Evolutionary conservation across 2,888 invertebrate species (phyloP).

Genomic region (Lamproptera curius): DNA sequence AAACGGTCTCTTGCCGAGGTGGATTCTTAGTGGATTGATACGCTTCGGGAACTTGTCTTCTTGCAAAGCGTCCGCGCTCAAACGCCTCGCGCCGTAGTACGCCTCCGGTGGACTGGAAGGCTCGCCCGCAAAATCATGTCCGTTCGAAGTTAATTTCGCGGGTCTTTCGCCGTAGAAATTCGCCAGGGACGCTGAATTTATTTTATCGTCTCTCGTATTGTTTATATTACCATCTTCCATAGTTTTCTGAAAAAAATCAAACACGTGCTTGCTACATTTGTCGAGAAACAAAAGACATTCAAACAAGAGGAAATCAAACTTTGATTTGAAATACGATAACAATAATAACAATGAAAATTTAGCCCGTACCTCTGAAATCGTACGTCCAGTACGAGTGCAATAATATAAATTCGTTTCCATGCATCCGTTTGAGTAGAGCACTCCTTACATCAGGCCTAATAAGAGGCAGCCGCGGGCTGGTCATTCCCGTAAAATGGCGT

Average conservation of each 20-base stretch:
- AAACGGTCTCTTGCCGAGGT: slow-evolving; percentile 70
- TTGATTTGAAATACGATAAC: slow-evolving; percentile 53
- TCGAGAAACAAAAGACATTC: slow-evolving; percentile 73
- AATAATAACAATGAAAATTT: slow-evolving; percentile 46
- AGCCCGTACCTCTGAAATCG: slow-evolving; percentile 68
- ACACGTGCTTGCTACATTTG: slow-evolving; percentile 61
- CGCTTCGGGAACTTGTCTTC: slow-evolving; percentile 62
- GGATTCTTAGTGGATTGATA: slow-evolving; percentile 67
- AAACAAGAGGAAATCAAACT: slow-evolving; percentile 64
- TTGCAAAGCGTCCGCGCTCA: slow-evolving; percentile 40
- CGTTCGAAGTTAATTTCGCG: slow-evolving; percentile 61
- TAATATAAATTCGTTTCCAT: slow-evolving; percentile 70
- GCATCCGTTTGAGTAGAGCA: slow-evolving; percentile 67
- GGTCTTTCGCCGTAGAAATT: slow-evolving; percentile 58
- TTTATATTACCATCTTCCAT: slow-evolving; percentile 76
- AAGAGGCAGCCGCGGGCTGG: slow-evolving; percentile 75
- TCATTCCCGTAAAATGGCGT: slow-evolving; percentile 80
- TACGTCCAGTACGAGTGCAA: slow-evolving; percentile 75
- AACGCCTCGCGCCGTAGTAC: slow-evolving; percentile 42
- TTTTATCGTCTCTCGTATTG: slow-evolving; percentile 66
- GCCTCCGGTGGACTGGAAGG: slow-evolving; percentile 31
- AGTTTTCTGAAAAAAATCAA: slow-evolving; percentile 70
- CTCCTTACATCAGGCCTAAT: slow-evolving; percentile 74
- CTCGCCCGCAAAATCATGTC: slow-evolving; percentile 49
- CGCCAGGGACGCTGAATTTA: slow-evolving; percentile 49